These are phyloP conservation scores for Aleadryas rufinucha DNA, from an alignment of 2,113 vertebrate species.

Conservation along the genomic window DNA sequence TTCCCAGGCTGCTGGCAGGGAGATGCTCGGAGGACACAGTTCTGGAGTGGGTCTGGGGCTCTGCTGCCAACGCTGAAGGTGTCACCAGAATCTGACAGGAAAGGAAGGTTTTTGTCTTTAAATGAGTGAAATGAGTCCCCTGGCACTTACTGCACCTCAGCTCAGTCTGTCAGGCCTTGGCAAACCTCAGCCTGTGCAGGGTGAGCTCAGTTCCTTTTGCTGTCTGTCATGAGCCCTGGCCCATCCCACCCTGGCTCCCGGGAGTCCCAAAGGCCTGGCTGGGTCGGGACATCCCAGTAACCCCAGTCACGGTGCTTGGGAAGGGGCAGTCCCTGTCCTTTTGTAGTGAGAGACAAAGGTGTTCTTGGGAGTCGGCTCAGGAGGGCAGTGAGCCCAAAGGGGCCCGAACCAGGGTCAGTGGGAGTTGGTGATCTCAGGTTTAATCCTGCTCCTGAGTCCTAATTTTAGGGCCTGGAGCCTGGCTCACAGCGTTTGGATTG, in stretches of 20 bases:
- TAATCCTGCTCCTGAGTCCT: neutral
- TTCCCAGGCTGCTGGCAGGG: neutral
- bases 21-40: neutral
- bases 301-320: fast-evolving
- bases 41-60: neutral
- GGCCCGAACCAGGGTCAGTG: neutral
- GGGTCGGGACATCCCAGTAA: neutral
- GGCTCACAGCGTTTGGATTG: neutral
- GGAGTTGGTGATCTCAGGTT: neutral
- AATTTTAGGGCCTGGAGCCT: neutral
- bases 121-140: fast-evolving
- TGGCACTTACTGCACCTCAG: neutral
- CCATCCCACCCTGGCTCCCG: neutral
- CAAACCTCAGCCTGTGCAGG: neutral
- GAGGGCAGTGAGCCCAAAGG: neutral
- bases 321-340: neutral
- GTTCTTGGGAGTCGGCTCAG: neutral
- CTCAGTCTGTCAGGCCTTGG: neutral
- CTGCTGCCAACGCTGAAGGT: neutral
- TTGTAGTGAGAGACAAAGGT: neutral
- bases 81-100: neutral
- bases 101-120: neutral
- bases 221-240: fast-evolving
- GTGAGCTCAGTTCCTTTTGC: neutral
- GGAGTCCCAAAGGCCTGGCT: neutral